Percentiles rank a stretch among this genome's conserved stretches.
These are phyloP conservation scores for Pristionchus fissidentatus DNA, from an alignment of 2,888 invertebrate species.

Conservation along the genomic window DNA sequence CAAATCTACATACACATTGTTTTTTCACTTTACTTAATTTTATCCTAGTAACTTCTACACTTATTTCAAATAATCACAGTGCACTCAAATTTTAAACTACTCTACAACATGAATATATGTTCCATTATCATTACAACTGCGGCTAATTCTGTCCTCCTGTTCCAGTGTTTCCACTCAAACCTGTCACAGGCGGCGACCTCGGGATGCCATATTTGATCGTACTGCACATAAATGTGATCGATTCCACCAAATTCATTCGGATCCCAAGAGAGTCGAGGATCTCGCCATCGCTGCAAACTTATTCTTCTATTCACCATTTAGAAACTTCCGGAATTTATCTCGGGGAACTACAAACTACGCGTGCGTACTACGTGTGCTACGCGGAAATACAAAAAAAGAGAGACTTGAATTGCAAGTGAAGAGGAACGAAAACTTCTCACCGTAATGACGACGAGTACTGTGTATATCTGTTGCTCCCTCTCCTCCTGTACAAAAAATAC, in stretches of 20 bases:
- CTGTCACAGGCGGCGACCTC: slow-evolving; percentile 38
- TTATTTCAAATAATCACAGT: not conserved
- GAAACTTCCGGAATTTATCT: too few relatives aligned
- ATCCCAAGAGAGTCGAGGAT: slow-evolving; percentile 37
- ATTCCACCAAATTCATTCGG: slow-evolving; percentile 40
- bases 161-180: too few relatives aligned
- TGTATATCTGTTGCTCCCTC: slow-evolving; percentile 32
- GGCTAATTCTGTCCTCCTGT: too few relatives aligned
- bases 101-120: too few relatives aligned
- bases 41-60: too few relatives aligned
- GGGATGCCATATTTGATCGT: slow-evolving; percentile 27
- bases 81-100: not conserved
- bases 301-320: too few relatives aligned
- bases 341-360: too few relatives aligned
- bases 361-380: too few relatives aligned
- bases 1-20: not conserved
- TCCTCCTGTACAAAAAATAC: slow-evolving; percentile 42
- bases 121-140: too few relatives aligned
- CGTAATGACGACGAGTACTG: not conserved
- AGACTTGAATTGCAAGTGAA: not conserved
- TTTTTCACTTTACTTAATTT: too few relatives aligned
- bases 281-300: slow-evolving; percentile 27
- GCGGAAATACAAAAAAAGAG: not conserved
- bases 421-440: not conserved
- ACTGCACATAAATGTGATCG: slow-evolving; percentile 19